Evolutionary conservation across 2,113 vertebrate species (phyloP).

Genomic region (Equus przewalskii): DNA sequence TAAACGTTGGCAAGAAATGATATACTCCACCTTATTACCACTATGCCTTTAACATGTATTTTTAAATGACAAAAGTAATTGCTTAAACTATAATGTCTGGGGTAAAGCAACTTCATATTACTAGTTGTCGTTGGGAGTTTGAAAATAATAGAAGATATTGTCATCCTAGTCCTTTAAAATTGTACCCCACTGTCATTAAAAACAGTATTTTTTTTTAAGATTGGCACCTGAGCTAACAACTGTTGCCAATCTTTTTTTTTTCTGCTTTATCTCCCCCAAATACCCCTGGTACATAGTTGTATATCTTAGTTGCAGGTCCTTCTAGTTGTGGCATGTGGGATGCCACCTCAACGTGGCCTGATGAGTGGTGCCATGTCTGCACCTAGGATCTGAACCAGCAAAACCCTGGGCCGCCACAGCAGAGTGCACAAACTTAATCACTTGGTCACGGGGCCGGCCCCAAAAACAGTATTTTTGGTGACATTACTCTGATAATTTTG

Average conservation of each 20-base stretch:
- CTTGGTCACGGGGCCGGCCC: no score
- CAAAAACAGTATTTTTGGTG: neutral
- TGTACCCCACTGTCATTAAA: neutral
- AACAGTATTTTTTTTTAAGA: neutral
- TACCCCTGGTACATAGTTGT: no score
- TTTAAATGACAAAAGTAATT: slow-evolving; percentile 38
- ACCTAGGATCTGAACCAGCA: no score
- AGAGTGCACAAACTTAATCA: no score
- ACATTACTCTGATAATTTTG: slow-evolving; percentile 35
- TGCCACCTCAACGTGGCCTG: no score
- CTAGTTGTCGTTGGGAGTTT: neutral
- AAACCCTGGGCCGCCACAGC: no score
- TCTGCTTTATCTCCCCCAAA: no score
- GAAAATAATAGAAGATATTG: slow-evolving; percentile 20
- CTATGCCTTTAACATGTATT: slow-evolving; percentile 44
- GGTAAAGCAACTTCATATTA: neutral
- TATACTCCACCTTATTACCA: neutral
- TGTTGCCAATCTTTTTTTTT: no score
- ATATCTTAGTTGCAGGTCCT: no score
- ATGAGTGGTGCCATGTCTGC: no score
- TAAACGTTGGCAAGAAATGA: slow-evolving; percentile 6
- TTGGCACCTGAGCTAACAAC: no score
- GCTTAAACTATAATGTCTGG: neutral
- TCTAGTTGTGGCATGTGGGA: no score
- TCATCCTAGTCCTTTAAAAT: neutral